Conservation (phyloP, 2,888 invertebrate genomes). For the Ametastegia equiseti region DNA sequence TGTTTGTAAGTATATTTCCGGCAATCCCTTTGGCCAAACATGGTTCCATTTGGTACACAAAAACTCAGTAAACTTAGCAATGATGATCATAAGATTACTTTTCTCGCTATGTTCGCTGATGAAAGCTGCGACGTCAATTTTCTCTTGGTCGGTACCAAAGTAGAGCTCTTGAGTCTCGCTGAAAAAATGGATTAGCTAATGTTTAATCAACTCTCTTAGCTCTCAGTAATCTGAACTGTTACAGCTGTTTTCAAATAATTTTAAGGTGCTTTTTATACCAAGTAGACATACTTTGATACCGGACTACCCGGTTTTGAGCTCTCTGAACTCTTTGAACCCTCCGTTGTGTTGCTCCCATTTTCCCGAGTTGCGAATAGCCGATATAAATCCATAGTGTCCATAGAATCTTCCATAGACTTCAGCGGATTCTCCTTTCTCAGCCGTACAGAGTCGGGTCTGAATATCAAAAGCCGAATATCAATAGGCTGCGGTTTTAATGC, state of each 20-base stretch:
- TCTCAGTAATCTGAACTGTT: not conserved
- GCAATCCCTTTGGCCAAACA: conserved; percentile 82
- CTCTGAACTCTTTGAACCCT: conserved; percentile 65
- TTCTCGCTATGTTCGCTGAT: conserved; percentile 77
- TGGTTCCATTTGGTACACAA: conserved; percentile 81
- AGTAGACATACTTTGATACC: conserved; percentile 57
- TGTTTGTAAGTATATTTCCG: conserved; percentile 79
- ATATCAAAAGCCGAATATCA: conserved; percentile 32
- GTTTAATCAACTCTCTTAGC: not conserved
- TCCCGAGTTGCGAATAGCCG: conserved; percentile 79
- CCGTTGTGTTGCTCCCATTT: conserved; percentile 61
- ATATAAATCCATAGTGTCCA: conserved; percentile 81
- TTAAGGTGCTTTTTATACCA: conserved; percentile 2
- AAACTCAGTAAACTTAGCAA: conserved; percentile 80
- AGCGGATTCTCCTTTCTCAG: conserved; percentile 75
- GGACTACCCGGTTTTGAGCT: conserved; percentile 71
- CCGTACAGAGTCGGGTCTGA: conserved; percentile 72
- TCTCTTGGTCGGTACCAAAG: conserved; percentile 83
- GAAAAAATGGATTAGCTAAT: conserved; percentile 43
- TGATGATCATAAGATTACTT: conserved; percentile 78
- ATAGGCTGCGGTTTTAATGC: not conserved
- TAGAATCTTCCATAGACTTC: conserved; percentile 78
- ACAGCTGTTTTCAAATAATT: not conserved
- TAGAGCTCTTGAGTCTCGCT: conserved; percentile 76
- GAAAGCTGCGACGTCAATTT: conserved; percentile 81